A percentile compares a stretch with the other conserved stretches of the same genome.
phyloP scores from a whole-genome alignment of 2,797 vertebrate genomes.

The Uromys caudimaculatus region DNA sequence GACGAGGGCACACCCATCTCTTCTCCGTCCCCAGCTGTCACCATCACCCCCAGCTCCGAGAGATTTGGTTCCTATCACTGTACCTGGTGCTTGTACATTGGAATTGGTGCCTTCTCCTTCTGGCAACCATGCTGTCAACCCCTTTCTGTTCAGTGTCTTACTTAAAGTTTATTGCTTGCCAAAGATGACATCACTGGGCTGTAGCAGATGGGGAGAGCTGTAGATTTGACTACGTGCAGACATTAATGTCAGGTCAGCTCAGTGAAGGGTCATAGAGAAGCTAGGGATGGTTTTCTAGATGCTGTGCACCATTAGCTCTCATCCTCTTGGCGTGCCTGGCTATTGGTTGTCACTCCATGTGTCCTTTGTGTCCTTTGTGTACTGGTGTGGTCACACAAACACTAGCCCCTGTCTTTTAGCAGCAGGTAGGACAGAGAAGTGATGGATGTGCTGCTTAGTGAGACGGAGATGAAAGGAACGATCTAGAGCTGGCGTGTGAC shows the following conservation, averaged over 20 bases:
- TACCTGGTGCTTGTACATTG: conserved; percentile 86
- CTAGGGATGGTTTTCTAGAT: neutral
- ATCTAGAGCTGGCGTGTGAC: neutral
- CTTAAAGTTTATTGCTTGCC: conserved; percentile 84
- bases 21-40: conserved; percentile 3
- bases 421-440: conserved; percentile 22
- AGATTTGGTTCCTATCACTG: conserved; percentile 86
- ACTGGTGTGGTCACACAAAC: neutral
- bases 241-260: conserved; percentile 44
- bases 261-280: neutral
- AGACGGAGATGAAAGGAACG: neutral
- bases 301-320: neutral
- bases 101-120: conserved; percentile 87
- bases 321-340: neutral
- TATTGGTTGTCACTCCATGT: neutral
- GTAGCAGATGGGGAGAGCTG: conserved; percentile 67
- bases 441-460: neutral
- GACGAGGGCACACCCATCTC: neutral
- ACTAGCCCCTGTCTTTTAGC: neutral
- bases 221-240: conserved; percentile 72
- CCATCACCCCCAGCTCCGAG: conserved; percentile 76
- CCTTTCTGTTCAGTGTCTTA: conserved; percentile 84
- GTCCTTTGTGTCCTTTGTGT: neutral
- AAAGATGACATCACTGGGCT: conserved; percentile 82
- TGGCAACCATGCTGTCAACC: conserved; percentile 81